phyloP scores from a whole-genome alignment of 2,113 vertebrate species.

The Scopus umbretta region DNA sequence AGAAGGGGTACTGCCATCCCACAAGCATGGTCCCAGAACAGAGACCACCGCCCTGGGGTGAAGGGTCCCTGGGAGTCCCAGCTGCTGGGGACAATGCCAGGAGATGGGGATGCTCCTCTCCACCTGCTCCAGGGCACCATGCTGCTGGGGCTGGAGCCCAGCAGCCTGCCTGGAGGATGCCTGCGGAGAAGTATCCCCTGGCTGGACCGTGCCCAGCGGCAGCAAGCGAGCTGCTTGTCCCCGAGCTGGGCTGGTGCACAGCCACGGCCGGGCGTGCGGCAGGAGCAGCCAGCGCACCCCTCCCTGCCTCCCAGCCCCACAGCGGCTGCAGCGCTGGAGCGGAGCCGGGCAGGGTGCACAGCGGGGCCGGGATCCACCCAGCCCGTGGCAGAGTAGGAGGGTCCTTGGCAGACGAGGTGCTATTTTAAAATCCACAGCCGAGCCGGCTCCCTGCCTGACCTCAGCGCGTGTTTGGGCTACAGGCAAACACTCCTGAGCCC shows the following conservation, averaged over 20 bases:
- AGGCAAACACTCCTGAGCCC: not conserved
- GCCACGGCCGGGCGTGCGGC: not conserved
- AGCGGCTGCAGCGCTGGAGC: not conserved
- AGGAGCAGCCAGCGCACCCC: not conserved
- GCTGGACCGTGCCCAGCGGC: not conserved
- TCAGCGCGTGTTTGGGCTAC: not conserved
- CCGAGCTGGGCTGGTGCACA: not conserved
- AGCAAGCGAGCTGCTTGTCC: not conserved
- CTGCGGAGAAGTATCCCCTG: not conserved
- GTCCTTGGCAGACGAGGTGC: not conserved
- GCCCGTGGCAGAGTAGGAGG: slow-evolving; percentile 2
- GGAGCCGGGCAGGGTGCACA: not conserved
- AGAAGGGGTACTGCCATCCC: not conserved
- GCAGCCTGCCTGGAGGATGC: not conserved
- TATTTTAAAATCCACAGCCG: not conserved
- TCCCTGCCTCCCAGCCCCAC: not conserved
- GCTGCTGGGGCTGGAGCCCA: not conserved
- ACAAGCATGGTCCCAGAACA: not conserved
- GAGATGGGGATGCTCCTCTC: not conserved
- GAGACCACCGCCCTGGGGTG: not conserved
- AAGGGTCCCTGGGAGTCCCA: not conserved
- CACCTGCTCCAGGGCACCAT: not conserved
- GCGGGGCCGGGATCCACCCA: not conserved
- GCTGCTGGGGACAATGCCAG: not conserved
- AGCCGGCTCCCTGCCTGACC: not conserved